Conservation (phyloP, 2,888 invertebrate species). For the Nemotelus nigrinus region DNA sequence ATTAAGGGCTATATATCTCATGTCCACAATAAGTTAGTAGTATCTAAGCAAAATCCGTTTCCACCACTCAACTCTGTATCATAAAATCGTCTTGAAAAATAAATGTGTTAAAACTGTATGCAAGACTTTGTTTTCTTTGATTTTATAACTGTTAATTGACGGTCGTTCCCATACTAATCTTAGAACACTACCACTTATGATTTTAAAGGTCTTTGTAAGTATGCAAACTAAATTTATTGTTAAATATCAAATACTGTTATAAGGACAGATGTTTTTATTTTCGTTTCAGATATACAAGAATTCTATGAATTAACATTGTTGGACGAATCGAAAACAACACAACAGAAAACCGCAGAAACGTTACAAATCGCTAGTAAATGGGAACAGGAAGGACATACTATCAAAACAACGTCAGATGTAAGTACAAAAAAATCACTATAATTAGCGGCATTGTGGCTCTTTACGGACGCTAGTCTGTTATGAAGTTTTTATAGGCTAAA, state of each 20-base stretch:
- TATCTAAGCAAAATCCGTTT: conserved; percentile 97
- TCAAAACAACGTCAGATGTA: conserved; percentile 63
- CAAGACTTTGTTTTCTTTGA: no score
- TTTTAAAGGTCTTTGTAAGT: no score
- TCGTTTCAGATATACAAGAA: conserved; percentile 93
- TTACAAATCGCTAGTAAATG: conserved; percentile 95
- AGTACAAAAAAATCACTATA: conserved; percentile 52
- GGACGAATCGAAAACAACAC: conserved; percentile 93
- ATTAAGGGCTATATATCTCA: conserved; percentile 98
- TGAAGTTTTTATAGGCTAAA: no score
- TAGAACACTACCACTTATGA: no score
- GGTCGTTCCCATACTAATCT: neutral
- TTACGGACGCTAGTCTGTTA: no score
- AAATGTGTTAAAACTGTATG: no score
- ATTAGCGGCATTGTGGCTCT: no score
- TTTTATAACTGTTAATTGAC: no score
- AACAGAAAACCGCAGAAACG: conserved; percentile 96
- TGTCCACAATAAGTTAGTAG: conserved; percentile 95
- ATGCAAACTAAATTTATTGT: no score
- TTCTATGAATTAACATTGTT: conserved; percentile 97
- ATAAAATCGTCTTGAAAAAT: conserved; percentile 54
- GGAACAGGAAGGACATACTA: conserved; percentile 71
- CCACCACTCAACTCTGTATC: conserved; percentile 77
- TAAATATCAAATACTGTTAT: no score
- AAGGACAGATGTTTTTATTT: conserved; percentile 8